These are phyloP conservation scores for Diuraphis noxia DNA, from an alignment of 1,140 invertebrate genomes.

Conservation along the genomic window DNA sequence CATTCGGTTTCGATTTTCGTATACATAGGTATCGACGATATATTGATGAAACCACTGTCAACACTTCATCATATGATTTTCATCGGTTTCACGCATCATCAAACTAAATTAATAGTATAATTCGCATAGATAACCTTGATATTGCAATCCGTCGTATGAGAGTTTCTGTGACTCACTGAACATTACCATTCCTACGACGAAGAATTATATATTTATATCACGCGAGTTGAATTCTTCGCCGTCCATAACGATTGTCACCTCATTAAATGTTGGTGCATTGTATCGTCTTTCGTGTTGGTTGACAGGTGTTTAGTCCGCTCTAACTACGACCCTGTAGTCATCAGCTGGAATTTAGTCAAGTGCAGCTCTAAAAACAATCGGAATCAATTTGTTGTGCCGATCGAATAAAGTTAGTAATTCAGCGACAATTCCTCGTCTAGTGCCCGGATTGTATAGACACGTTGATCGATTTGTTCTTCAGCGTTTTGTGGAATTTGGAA, in stretches of 20 bases:
- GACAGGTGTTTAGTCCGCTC: slow-evolving; percentile 59
- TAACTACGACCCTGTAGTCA: slow-evolving; percentile 56
- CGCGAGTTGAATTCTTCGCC: slow-evolving; percentile 59
- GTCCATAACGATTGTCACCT: slow-evolving; percentile 61
- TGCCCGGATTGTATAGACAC: not conserved
- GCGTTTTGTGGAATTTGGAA: no score
- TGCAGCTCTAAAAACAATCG: slow-evolving; percentile 60
- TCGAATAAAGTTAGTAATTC: slow-evolving; percentile 60
- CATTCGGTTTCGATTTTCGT: no score
- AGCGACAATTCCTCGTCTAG: not conserved
- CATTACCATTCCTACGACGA: slow-evolving; percentile 57
- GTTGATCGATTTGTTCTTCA: no score
- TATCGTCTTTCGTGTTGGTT: slow-evolving; percentile 61
- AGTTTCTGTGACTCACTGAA: slow-evolving; percentile 60
- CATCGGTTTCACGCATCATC: no score
- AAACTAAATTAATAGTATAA: not conserved
- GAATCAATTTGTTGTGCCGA: slow-evolving; percentile 60
- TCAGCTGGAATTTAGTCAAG: slow-evolving; percentile 58
- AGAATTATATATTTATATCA: no score
- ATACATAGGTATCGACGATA: no score
- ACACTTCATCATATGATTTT: no score
- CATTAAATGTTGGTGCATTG: slow-evolving; percentile 61
- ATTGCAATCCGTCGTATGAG: slow-evolving; percentile 62
- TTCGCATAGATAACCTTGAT: slow-evolving; percentile 57
- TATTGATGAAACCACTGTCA: no score